Base-by-base conservation (phyloP, 2,113 vertebrate species). In the Scomber scombrus region DNA sequence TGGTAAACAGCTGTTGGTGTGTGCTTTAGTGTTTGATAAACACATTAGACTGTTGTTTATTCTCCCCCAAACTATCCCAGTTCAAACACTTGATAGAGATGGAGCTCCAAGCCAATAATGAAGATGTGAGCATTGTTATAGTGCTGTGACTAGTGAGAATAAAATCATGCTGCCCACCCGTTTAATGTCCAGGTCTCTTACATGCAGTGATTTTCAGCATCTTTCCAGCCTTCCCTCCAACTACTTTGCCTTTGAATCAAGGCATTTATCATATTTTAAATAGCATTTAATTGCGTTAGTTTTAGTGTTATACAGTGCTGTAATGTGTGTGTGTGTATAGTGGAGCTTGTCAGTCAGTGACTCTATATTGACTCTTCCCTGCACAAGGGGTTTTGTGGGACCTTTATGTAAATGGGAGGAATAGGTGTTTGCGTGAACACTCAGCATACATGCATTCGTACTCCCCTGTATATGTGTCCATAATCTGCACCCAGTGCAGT, bases 31-130 rank as follows among this genome's bases (percentile, higher is more conserved):
- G 82, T 78, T 73, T 91, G 86, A 89, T 95, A 95, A 95, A 95
- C 91, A 96, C 87, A 93, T 94, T 93, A 95, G 92, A 89, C 91
- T 85, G 84, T 85, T 95, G 95, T 95, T 95, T 95, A 96, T 91
- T 87, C 92, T 91, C 80, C 78, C 86, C 85, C 94, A 94, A 95
- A 95, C 94, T 88, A 88, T 92, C 85, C 70, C 87, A 71, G 92
- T 92, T 95, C 89, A 90, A 94, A 94, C 84, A 86, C 83, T 88
- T 79, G 73, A 85, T 43, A 62, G 89, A 93, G 88, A 84, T 87
- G 78, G 87, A 89, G 88, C 90, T 91, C 79, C 78, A 77, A 91
- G 92, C 93, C 93, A 93, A 75, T 66, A 86, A 85, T 85, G 81
- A 86, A 86, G 89, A 85, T 40, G 26, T 65, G 50, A 66, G 63